phyloP scores from a whole-genome alignment of 1,140 invertebrate genomes.

The Hyphantria cunea region DNA sequence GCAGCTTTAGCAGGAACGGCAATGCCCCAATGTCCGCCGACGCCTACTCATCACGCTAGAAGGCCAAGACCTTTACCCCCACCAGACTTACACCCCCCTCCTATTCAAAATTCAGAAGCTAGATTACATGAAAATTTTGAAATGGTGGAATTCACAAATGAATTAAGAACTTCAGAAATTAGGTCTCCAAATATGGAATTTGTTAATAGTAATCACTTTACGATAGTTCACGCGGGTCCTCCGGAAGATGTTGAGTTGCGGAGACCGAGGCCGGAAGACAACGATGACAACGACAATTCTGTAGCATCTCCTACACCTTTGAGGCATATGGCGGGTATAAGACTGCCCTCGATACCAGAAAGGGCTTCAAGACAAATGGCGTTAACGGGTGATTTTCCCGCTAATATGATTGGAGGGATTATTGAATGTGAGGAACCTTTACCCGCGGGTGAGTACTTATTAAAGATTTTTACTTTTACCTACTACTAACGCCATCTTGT shows the following conservation, averaged over 20 bases:
- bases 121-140: conserved; percentile 67
- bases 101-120: conserved; percentile 64
- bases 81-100: conserved; percentile 78
- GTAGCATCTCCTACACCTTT: conserved; percentile 83
- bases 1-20: conserved; percentile 66
- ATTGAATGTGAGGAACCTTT: conserved; percentile 89
- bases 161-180: conserved; percentile 77
- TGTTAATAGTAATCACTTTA: conserved; percentile 76
- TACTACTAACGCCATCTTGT: conserved; percentile 5
- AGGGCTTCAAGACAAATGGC: conserved; percentile 84
- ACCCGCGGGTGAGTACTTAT: conserved; percentile 87
- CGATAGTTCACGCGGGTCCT: conserved; percentile 74
- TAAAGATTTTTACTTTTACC: background rate
- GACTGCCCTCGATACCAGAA: conserved; percentile 92
- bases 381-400: conserved; percentile 83
- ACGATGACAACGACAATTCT: conserved; percentile 72
- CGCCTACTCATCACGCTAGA: conserved; percentile 90
- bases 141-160: conserved; percentile 77
- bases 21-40: conserved; percentile 86
- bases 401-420: conserved; percentile 79
- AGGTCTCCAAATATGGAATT: conserved; percentile 80
- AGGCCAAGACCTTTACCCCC: conserved; percentile 80
- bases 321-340: conserved; percentile 87
- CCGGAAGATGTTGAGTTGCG: conserved; percentile 69
- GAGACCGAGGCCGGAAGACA: conserved; percentile 59